Percentiles rank a stretch among this genome's conserved stretches.
Evolutionary conservation across 2,113 vertebrate species (phyloP).

Genomic region (Zeus faber): DNA sequence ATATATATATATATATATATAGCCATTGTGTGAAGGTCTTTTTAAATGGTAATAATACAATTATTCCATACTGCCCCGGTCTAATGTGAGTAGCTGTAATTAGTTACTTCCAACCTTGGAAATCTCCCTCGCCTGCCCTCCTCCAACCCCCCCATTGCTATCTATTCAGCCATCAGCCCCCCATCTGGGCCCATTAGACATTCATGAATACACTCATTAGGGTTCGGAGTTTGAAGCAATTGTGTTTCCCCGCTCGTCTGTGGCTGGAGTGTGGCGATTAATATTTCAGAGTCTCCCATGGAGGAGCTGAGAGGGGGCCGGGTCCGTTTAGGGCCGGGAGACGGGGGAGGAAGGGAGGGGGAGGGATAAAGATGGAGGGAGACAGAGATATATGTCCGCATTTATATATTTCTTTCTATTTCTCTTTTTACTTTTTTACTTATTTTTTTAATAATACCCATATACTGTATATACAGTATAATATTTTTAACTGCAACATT

Average conservation of each 20-base stretch:
- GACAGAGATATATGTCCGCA: too few relatives aligned
- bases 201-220: conserved; percentile 79
- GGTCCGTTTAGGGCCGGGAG: conserved; percentile 55
- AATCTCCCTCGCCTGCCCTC: conserved; percentile 4
- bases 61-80: not conserved
- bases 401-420: too few relatives aligned
- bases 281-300: conserved; percentile 78
- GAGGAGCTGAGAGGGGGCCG: conserved; percentile 76
- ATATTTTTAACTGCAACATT: too few relatives aligned
- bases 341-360: conserved; percentile 32
- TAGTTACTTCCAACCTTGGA: too few relatives aligned
- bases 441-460: too few relatives aligned
- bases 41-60: too few relatives aligned
- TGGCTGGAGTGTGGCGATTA: conserved; percentile 73
- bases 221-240: conserved; percentile 76
- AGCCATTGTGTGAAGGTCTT: too few relatives aligned
- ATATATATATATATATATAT: too few relatives aligned
- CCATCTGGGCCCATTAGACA: conserved; percentile 76
- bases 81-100: too few relatives aligned
- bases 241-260: conserved; percentile 76
- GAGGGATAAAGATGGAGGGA: too few relatives aligned
- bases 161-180: conserved; percentile 72
- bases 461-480: too few relatives aligned
- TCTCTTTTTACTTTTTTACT: too few relatives aligned
- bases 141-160: conserved; percentile 49